These are phyloP conservation scores for Bedellia somnulentella DNA, from an alignment of 2,888 invertebrate genomes.

Conservation along the genomic window DNA sequence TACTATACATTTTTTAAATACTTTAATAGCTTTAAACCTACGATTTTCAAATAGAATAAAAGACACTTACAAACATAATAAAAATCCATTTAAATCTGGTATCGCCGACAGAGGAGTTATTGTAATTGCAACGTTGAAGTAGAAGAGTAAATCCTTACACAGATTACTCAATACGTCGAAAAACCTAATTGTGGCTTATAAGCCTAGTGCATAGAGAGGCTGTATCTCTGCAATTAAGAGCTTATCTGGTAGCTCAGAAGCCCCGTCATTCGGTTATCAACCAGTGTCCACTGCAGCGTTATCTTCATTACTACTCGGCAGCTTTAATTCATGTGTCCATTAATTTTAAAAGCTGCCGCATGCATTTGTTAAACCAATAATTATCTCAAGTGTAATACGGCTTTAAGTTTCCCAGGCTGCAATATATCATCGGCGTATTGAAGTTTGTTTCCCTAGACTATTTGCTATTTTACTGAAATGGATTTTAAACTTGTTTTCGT, in stretches of 20 bases:
- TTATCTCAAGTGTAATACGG: conserved; percentile 35
- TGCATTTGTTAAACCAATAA: conserved; percentile 40
- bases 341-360: conserved; percentile 47
- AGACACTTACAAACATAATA: no score
- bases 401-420: conserved; percentile 23
- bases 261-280: conserved; percentile 49
- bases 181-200: background rate
- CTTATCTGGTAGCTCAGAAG: conserved; percentile 37
- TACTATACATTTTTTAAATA: no score
- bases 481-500: conserved; percentile 15
- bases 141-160: background rate
- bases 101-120: no score
- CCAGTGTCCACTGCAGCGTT: conserved; percentile 33
- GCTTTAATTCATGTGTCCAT: conserved; percentile 51
- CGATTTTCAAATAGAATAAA: no score
- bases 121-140: background rate
- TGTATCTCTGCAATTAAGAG: conserved; percentile 50
- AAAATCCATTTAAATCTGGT: no score
- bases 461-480: conserved; percentile 21
- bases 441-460: conserved; percentile 16
- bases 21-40: no score
- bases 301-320: conserved; percentile 50
- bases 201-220: conserved; percentile 11
- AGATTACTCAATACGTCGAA: background rate
- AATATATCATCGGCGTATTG: conserved; percentile 46